phyloP scores from a whole-genome alignment of 2,113 vertebrate species.

The Origma solitaria region DNA sequence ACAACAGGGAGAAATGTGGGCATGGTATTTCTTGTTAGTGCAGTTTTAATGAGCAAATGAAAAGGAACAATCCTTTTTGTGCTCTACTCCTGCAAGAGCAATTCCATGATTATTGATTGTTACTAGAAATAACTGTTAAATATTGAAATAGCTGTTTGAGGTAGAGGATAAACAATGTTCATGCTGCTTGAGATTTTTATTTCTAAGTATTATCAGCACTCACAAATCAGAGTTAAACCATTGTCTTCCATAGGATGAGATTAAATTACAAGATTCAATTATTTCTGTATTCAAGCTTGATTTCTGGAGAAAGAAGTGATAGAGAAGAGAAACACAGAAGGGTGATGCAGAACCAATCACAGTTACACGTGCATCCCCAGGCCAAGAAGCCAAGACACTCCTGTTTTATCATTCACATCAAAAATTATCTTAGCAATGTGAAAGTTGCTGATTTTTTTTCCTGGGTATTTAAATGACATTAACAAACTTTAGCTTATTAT shows the following conservation, averaged over 20 bases:
- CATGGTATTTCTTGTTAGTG: neutral
- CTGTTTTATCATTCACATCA: neutral
- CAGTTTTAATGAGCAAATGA: neutral
- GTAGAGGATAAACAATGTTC: neutral
- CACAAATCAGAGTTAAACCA: neutral
- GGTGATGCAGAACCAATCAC: neutral
- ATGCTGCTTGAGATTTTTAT: neutral
- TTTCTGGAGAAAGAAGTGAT: neutral
- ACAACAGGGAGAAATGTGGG: neutral
- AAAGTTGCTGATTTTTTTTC: neutral
- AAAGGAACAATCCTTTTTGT: neutral
- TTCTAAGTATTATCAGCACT: neutral
- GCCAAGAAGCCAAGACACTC: neutral
- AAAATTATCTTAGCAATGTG: neutral
- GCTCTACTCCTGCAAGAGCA: neutral
- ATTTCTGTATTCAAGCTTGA: neutral
- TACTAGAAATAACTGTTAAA: neutral
- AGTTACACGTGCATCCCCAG: neutral
- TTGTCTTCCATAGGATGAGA: neutral
- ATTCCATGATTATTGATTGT: neutral
- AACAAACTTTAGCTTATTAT: neutral
- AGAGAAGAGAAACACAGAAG: neutral
- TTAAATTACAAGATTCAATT: neutral
- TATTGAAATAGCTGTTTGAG: neutral
- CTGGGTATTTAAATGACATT: neutral